Base-by-base conservation (phyloP, 2,888 invertebrate genomes). In the Norana najaformis region DNA sequence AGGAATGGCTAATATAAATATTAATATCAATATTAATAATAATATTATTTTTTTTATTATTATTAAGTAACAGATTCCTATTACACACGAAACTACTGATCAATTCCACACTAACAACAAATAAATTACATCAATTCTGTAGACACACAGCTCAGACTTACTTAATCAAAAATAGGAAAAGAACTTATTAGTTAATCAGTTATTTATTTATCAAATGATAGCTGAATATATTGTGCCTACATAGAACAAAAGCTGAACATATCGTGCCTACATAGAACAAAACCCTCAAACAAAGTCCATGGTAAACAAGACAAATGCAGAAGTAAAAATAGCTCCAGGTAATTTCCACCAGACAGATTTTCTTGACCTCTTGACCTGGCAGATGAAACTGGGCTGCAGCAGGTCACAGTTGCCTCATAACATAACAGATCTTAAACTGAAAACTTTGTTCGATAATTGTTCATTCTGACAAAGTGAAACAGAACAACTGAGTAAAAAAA, bases 201-300 rank as follows among this genome's bases (percentile, higher is more conserved):
- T 41, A 41, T 18, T 41, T 18, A 53, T 53, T 53, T 69, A 69
- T n/a, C 8, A n/a, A 30, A 69, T 13, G 8, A 69, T 8, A 69
- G 69, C n/a, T 69, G n/a, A 69, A 69, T 69, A 69, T 69, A 30
- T n/a, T 69, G 69, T n/a, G 8, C 69, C 69, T 11, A 69, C 69
- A n/a, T 69, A 69, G 30, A 69, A n/a, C 69, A 69, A 69, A n/a
- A n/a, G 69, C n/a, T 69, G n/a, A 69, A 69, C n/a, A 69, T 69
- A 30, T n/a, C n/a, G 69, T n/a, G 8, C 69, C 69, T 11, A 69
- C 69, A n/a, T 69, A 69, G 30, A 69, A n/a, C 69, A 69, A 69
- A n/a, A n/a, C n/a, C 11, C n/a, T n/a, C 20, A n/a, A 69, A 69
- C 69, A 69, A 69, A 69, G 69, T 69, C 69, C 69, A n/a, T 69